A percentile compares a stretch with the other conserved stretches of the same genome.
phyloP scores from a whole-genome alignment of 2,797 vertebrate genomes.

The Yasuhikotakia modesta region DNA sequence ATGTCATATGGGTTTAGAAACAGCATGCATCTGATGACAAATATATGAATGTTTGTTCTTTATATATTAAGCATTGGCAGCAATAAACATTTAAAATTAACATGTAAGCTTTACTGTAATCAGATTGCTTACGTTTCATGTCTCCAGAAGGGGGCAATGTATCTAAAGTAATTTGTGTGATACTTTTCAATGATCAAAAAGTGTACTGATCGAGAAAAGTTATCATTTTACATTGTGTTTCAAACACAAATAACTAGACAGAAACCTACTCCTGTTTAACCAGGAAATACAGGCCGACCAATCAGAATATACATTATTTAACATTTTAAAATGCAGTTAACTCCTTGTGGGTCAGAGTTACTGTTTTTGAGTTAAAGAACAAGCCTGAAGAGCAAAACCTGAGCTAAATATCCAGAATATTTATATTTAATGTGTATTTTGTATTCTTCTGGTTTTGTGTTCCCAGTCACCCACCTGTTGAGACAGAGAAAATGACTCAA shows the following conservation, averaged over 20 bases:
- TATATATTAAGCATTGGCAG: not conserved
- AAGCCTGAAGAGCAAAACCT: too few species aligned
- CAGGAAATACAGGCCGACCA: not conserved
- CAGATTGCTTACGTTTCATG: not conserved
- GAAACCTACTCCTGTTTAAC: not conserved
- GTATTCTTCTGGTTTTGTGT: not conserved
- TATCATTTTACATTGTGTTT: not conserved
- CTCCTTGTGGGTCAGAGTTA: not conserved
- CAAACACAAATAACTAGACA: not conserved
- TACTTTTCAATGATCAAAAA: not conserved
- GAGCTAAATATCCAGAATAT: too few species aligned
- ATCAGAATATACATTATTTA: too few species aligned
- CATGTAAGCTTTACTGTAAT: too few species aligned
- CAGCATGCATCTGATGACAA: not conserved
- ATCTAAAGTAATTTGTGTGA: not conserved
- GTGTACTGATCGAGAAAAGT: too few species aligned
- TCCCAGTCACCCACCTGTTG: not conserved
- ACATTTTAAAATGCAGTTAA: too few species aligned
- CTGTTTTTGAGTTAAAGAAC: not conserved
- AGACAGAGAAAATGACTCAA: conserved; percentile 9
- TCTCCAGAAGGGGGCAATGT: conserved; percentile 19
- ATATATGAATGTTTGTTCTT: not conserved
- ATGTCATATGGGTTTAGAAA: not conserved
- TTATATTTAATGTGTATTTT: not conserved
- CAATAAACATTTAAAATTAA: not conserved